phyloP scores from a whole-genome alignment of 2,113 vertebrate genomes.

The Rana temporaria region DNA sequence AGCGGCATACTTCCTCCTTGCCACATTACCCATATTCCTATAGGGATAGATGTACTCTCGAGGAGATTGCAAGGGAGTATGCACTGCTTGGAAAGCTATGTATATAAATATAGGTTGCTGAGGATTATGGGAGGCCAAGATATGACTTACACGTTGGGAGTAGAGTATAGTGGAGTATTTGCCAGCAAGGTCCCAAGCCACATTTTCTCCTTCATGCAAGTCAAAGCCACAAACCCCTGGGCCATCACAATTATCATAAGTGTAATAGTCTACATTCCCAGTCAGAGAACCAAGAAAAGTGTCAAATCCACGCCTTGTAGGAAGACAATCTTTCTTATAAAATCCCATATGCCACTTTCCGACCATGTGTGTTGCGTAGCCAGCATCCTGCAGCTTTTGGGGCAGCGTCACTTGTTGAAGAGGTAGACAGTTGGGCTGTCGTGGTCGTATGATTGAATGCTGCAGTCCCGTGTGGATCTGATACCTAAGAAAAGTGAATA shows the following conservation, averaged over 20 bases:
- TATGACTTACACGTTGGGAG: constrained; percentile 85
- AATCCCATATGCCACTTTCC: constrained; percentile 99
- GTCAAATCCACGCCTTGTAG: constrained; percentile 91
- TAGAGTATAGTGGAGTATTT: constrained; percentile 97
- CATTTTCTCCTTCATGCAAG: constrained; percentile 89
- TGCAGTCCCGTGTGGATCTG: constrained; percentile 98
- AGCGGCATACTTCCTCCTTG: constrained; percentile 90
- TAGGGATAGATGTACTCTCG: constrained; percentile 92
- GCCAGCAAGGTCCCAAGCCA: constrained; percentile 88
- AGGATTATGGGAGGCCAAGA: constrained; percentile 87
- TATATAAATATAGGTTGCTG: constrained; percentile 90
- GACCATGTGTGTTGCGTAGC: constrained; percentile 97
- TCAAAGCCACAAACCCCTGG: constrained; percentile 89
- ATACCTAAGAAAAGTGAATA: constrained; percentile 75
- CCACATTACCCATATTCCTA: constrained; percentile 84
- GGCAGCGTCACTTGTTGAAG: constrained; percentile 91
- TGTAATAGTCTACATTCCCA: constrained; percentile 95
- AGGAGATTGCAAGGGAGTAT: constrained; percentile 92
- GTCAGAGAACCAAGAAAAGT: constrained; percentile 96
- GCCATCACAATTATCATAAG: constrained; percentile 91
- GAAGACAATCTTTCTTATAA: constrained; percentile 94
- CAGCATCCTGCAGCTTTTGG: constrained; percentile 89
- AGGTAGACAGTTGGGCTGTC: constrained; percentile 95
- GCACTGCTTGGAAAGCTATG: constrained; percentile 94
- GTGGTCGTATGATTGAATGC: constrained; percentile 95